These are phyloP conservation scores for Tridacna gigas DNA, from an alignment of 2,888 invertebrate genomes.

Conservation along the genomic window DNA sequence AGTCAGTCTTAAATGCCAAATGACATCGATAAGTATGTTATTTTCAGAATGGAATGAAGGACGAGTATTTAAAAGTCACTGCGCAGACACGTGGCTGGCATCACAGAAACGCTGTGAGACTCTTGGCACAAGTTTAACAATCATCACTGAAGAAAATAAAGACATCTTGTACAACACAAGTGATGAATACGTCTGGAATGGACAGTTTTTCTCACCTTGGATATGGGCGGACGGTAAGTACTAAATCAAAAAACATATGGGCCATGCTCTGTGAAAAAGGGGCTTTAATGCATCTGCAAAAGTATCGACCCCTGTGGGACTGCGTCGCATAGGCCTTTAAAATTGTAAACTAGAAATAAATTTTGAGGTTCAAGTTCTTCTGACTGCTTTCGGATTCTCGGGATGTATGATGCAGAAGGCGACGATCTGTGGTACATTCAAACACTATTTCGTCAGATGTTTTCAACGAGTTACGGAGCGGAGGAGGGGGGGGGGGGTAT, in stretches of 20 bases:
- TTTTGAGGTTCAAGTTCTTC: too few relatives aligned
- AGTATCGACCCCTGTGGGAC: neutral
- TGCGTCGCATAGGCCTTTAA: neutral
- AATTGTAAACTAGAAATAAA: neutral
- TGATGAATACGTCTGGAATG: neutral
- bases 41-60: constrained; percentile 3
- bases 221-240: constrained; percentile 16
- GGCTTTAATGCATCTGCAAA: neutral
- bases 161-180: neutral
- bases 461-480: too few relatives aligned
- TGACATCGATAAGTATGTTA: neutral
- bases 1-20: too few relatives aligned
- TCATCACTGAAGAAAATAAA: too few relatives aligned
- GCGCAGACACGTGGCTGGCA: neutral
- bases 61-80: neutral
- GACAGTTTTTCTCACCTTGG: constrained; percentile 6
- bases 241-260: neutral
- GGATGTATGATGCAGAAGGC: too few relatives aligned
- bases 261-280: too few relatives aligned
- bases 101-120: neutral
- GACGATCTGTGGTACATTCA: too few relatives aligned
- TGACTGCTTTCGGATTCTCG: neutral
- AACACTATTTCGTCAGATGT: too few relatives aligned
- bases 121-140: neutral
- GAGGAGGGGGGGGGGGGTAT: too few relatives aligned